These are phyloP conservation scores for Hemichromis elongatus DNA, from an alignment of 2,113 vertebrate species.

Conservation along the genomic window DNA sequence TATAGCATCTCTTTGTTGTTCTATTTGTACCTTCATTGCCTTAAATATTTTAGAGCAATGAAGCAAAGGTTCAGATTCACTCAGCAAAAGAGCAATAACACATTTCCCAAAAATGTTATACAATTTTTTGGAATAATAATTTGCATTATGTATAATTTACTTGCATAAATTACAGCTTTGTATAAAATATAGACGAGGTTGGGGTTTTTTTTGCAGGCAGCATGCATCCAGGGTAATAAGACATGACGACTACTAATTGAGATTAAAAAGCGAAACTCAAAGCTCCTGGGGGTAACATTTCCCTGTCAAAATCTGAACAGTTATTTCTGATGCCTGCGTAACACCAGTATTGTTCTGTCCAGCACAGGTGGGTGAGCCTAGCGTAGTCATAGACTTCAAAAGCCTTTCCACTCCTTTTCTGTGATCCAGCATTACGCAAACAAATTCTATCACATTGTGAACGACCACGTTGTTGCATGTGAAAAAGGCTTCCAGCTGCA, in stretches of 20 bases:
- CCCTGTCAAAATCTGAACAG: background rate
- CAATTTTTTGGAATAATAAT: background rate
- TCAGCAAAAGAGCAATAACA: background rate
- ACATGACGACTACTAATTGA: background rate
- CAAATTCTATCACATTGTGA: background rate
- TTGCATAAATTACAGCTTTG: background rate
- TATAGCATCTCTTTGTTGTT: background rate
- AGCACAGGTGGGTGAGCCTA: background rate
- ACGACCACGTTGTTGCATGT: background rate
- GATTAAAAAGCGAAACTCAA: background rate
- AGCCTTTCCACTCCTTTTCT: background rate
- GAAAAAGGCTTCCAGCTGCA: background rate
- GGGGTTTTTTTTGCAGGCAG: fast-evolving
- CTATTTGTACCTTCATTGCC: background rate
- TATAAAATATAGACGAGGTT: background rate
- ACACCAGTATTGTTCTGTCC: background rate
- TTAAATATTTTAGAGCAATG: background rate
- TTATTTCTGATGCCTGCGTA: background rate
- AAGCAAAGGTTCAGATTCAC: background rate
- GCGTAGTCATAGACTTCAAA: background rate
- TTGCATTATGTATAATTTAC: background rate
- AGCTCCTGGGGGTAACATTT: background rate
- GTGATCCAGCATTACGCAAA: background rate
- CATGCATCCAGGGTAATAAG: background rate
- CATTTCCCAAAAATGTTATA: background rate